Conservation (phyloP, 92 coral and sea anemone genomes). For the Palythoa caribaeorum region DNA sequence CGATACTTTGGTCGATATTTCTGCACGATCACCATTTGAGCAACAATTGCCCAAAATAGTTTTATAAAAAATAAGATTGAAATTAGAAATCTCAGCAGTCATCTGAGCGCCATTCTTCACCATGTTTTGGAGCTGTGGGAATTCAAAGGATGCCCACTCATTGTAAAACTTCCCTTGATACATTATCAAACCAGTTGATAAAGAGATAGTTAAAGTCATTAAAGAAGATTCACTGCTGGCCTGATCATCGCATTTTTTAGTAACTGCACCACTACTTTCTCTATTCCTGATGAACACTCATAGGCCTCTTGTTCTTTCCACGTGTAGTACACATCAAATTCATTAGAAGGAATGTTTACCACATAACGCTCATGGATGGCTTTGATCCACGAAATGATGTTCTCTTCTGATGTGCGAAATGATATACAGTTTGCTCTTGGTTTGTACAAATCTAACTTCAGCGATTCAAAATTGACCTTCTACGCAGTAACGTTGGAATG, state of each 20-base stretch:
- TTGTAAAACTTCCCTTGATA: slow-evolving; percentile 27
- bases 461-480: slow-evolving; percentile 1
- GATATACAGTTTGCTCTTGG: slow-evolving; percentile 29
- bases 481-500: background rate
- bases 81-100: background rate
- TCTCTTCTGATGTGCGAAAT: slow-evolving; percentile 14
- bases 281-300: slow-evolving; percentile 7
- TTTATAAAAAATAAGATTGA: background rate
- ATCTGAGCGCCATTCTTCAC: slow-evolving; percentile 14
- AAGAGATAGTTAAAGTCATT: background rate
- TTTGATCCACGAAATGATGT: slow-evolving; percentile 18
- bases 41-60: background rate
- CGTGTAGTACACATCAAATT: slow-evolving; percentile 2
- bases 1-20: background rate
- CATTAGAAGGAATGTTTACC: background rate
- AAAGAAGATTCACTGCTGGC: background rate
- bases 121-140: slow-evolving; percentile 6
- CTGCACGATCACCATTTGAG: background rate
- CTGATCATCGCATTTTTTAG: slow-evolving; percentile 6
- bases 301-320: slow-evolving; percentile 38
- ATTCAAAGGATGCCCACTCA: slow-evolving; percentile 31
- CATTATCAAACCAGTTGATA: slow-evolving; percentile 34
- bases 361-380: slow-evolving; percentile 4
- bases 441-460: slow-evolving; percentile 13
- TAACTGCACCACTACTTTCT: slow-evolving; percentile 7